Evolutionary conservation across 2,113 vertebrate species (phyloP).

Genomic region (Aspiorhynchus laticeps): DNA sequence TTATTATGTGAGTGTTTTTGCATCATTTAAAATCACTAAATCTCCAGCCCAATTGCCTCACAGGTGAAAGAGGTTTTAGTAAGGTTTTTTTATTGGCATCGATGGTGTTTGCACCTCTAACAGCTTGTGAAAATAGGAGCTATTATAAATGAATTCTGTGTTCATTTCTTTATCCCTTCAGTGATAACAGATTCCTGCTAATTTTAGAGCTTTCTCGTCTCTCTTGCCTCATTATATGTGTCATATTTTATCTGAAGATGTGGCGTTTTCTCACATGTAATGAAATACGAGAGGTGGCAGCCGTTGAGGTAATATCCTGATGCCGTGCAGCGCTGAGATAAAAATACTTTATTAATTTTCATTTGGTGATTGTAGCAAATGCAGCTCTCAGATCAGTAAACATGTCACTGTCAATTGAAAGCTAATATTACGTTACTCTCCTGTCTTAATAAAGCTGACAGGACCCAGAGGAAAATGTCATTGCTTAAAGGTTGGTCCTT

Average conservation of each 20-base stretch:
- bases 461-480: conserved; percentile 20
- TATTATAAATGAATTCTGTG: neutral
- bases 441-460: conserved; percentile 5
- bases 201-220: conserved; percentile 12
- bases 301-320: conserved; percentile 25
- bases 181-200: conserved; percentile 23
- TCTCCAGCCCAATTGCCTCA: too few species aligned
- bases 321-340: neutral
- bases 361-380: conserved; percentile 11
- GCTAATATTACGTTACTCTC: conserved; percentile 29
- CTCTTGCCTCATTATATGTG: conserved; percentile 14
- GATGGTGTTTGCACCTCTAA: neutral
- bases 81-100: too few species aligned
- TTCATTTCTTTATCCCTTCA: neutral
- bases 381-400: neutral
- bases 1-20: neutral
- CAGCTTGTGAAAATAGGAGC: neutral
- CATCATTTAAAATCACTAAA: neutral
- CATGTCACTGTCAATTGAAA: neutral
- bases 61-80: too few species aligned
- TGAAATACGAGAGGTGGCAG: conserved; percentile 24
- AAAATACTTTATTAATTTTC: conserved; percentile 17
- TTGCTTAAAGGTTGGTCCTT: neutral
- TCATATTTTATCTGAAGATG: conserved; percentile 12
- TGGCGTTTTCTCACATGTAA: conserved; percentile 17